phyloP scores from a whole-genome alignment of 2,888 invertebrate genomes.

The Reticulitermes lucifugus region DNA sequence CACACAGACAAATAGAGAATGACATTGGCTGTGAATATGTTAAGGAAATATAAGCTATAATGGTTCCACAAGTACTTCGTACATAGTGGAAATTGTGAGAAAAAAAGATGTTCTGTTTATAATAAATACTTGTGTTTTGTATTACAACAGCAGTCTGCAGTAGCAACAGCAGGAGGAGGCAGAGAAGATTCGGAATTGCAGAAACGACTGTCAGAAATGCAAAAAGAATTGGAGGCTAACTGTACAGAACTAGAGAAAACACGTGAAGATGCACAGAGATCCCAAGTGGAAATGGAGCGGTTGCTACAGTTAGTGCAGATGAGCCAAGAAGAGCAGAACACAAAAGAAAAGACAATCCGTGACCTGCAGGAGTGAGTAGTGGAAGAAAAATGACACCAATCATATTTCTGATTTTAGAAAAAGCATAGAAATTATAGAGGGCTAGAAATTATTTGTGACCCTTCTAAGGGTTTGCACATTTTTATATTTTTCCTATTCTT shows the following conservation, averaged over 20 bases:
- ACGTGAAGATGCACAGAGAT: constrained; percentile 84
- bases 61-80: no score
- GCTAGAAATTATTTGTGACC: no score
- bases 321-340: constrained; percentile 93
- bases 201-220: constrained; percentile 61
- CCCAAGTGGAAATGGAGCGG: constrained; percentile 89
- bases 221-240: constrained; percentile 54
- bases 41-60: no score
- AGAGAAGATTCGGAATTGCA: constrained; percentile 75
- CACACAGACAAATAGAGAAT: no score
- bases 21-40: no score
- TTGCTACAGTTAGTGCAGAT: constrained; percentile 90
- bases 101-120: no score
- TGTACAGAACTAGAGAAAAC: constrained; percentile 73
- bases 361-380: constrained; percentile 89
- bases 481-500: no score
- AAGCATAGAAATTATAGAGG: no score
- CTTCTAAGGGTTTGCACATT: no score
- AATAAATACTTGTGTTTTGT: neutral
- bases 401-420: no score
- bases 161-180: constrained; percentile 69
- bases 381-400: no score
- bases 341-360: constrained; percentile 91
- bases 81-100: no score
- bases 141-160: neutral